These are phyloP conservation scores for Nemopilema nomurai DNA, from an alignment of 30 jellyfish, hydroid and myxozoan genomes.

Conservation along the genomic window DNA sequence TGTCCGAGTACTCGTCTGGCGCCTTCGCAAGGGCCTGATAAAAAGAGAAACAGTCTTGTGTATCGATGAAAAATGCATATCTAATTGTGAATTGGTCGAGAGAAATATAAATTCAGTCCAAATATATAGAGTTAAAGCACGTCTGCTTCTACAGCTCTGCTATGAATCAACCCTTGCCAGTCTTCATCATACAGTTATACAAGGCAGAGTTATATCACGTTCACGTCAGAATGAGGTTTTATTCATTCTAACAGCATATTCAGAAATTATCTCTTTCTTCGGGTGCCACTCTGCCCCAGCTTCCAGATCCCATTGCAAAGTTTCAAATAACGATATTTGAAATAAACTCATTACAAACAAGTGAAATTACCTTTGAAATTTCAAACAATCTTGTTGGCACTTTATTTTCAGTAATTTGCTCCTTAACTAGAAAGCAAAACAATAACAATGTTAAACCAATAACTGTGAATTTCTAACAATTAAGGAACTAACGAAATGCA, in stretches of 20 bases:
- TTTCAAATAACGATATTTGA: neutral
- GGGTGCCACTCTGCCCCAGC: too few relatives aligned
- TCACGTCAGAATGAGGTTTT: too few relatives aligned
- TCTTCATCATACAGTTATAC: too few relatives aligned
- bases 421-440: constrained; percentile 33
- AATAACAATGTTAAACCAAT: too few relatives aligned
- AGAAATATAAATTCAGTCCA: neutral
- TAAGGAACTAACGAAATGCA: too few relatives aligned
- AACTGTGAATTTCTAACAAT: too few relatives aligned
- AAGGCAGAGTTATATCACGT: too few relatives aligned
- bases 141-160: too few relatives aligned
- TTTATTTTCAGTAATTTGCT: constrained; percentile 30
- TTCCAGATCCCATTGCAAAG: too few relatives aligned
- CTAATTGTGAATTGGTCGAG: neutral
- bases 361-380: constrained; percentile 25
- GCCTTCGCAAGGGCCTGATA: constrained; percentile 81
- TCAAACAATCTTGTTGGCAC: constrained; percentile 29
- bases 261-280: too few relatives aligned
- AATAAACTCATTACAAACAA: neutral
- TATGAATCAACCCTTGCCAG: too few relatives aligned
- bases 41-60: neutral
- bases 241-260: too few relatives aligned
- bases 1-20: constrained; percentile 95
- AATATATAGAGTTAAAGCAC: neutral
- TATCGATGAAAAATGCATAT: neutral